Evolutionary conservation across 2,888 invertebrate species (phyloP), one percentile per base, ranked within the genome.

Genomic region (Tenthredo livida): DNA sequence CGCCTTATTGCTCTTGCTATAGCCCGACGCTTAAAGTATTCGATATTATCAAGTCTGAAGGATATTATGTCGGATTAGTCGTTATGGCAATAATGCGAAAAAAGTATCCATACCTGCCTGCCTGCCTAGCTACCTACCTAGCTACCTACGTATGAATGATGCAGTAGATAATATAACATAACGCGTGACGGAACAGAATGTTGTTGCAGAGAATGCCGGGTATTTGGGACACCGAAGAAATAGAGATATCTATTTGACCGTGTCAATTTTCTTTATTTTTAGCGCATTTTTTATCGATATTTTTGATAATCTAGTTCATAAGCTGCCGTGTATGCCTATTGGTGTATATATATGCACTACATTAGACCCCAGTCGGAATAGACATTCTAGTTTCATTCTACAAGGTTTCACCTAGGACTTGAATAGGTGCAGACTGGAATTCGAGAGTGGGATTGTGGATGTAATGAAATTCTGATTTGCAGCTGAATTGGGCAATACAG

Each of bases 111-210:
- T n/a, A n/a, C n/a, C 17, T n/a, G 7, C 17, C 54, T 5, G 7
- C n/a, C 54, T 54, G n/a, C n/a, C 17, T 50, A n/a, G 2, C n/a
- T 70, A 65, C 21, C 21, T 65, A 21, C 21, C n/a, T 21, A 29
- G 29, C n/a, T 21, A 25, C 25, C 10, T 9, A 37, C 9, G 9
- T n/a, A 17, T 72, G 37, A 17, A 29, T 7, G 29, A 21, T 47
- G 21, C 75, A 21, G 21, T 43, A 47, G 75, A 47, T 78, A 78
- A 10, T 21, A 7, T 40, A 58, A 37, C 37, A 40, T 43, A 73
- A 61, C n/a, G 12, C 40, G 61, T 80, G 80, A 61, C 80, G 80
- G 80, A 80, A 80, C 80, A 61, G 80, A 80, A 80, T 80, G 80
- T 40, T 3, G 80, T 58, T 80, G 29, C 17, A 29, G 50, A 43